These are phyloP conservation scores for Rhagonycha lutea DNA, from an alignment of 2,888 invertebrate genomes.

Conservation along the genomic window DNA sequence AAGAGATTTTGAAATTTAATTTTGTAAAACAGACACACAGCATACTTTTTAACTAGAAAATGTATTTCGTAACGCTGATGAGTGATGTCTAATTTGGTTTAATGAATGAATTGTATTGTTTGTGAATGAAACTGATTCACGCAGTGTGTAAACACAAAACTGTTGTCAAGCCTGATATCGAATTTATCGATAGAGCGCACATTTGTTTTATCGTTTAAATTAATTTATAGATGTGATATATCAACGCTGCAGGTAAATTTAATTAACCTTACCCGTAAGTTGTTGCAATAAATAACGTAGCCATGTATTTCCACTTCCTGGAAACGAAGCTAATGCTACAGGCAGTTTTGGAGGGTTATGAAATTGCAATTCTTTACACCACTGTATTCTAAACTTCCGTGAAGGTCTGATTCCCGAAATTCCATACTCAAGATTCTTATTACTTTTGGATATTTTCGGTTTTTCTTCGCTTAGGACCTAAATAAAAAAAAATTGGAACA, in stretches of 20 bases:
- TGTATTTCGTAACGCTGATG: not conserved
- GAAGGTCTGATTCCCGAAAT: conserved; percentile 46
- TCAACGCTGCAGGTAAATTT: conserved; percentile 6
- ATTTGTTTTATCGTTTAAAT: not conserved
- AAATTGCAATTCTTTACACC: conserved; percentile 61
- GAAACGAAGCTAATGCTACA: conserved; percentile 75
- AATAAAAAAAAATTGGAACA: not conserved
- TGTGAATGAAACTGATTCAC: too few relatives aligned
- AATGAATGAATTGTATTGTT: not conserved
- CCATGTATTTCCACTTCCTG: conserved; percentile 88
- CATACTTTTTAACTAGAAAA: not conserved
- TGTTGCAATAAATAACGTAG: conserved; percentile 78
- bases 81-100: not conserved
- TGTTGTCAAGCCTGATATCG: not conserved
- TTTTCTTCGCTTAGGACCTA: conserved; percentile 14
- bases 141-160: too few relatives aligned
- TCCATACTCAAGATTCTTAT: conserved; percentile 45
- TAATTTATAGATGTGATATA: not conserved
- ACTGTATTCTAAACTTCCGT: conserved; percentile 52
- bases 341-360: conserved; percentile 57
- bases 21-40: not conserved
- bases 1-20: not conserved
- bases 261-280: conserved; percentile 64
- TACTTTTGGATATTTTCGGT: conserved; percentile 8
- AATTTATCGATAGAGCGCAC: not conserved